A percentile compares a stretch with the other conserved stretches of the same genome.
Conservation (phyloP, 2,888 invertebrate genomes). For the Cacoxenus indagator region DNA sequence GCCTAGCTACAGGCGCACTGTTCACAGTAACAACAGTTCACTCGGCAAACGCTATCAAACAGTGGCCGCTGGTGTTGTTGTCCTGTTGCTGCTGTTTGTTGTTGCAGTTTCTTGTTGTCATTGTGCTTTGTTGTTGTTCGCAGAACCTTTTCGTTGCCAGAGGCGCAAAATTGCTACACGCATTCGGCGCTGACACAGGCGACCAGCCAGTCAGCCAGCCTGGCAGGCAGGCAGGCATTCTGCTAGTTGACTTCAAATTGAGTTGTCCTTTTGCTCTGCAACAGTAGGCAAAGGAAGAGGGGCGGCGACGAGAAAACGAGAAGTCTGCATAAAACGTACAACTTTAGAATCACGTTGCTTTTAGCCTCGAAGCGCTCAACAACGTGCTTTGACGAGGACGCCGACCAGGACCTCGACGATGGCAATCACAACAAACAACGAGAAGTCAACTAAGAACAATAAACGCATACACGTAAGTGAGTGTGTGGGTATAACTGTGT, state of each 20-base stretch:
- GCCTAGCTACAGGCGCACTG: not conserved
- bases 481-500: not conserved
- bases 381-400: not conserved
- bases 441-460: slow-evolving; percentile 11
- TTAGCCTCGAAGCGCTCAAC: not conserved
- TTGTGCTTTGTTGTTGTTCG: not conserved
- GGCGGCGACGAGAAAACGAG: slow-evolving; percentile 9
- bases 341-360: slow-evolving; percentile 14
- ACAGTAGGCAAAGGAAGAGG: not conserved
- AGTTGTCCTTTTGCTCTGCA: slow-evolving; percentile 11
- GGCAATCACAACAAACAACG: not conserved
- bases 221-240: not conserved
- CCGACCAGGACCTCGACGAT: not conserved
- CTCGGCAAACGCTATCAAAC: too few relatives aligned
- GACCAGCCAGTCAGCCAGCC: too few relatives aligned
- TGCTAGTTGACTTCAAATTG: slow-evolving; percentile 10
- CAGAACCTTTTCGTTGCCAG: not conserved
- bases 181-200: not conserved
- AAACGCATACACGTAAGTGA: not conserved
- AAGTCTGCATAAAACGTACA: slow-evolving; percentile 2
- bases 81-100: not conserved
- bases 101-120: not conserved
- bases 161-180: slow-evolving; percentile 14
- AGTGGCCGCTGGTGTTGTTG: not conserved
- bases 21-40: not conserved